Evolutionary conservation across 1,140 invertebrate species (phyloP).

Genomic region (Heliothis subflexa): DNA sequence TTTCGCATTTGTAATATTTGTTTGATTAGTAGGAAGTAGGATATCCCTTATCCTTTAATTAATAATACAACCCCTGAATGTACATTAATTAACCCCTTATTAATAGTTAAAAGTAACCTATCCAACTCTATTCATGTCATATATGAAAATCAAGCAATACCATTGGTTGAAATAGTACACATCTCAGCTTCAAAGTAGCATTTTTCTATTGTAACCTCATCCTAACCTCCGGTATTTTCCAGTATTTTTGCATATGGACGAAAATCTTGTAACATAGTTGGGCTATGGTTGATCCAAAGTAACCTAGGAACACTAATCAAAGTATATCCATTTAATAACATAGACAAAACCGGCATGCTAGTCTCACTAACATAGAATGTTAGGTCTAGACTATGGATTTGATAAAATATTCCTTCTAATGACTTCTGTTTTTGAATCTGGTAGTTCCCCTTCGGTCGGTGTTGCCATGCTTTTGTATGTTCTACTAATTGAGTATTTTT

Average conservation of each 20-base stretch:
- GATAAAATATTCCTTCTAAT: conserved; percentile 57
- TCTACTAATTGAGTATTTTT: conserved; percentile 43
- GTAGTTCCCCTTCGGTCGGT: conserved; percentile 71
- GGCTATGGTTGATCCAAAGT: conserved; percentile 76
- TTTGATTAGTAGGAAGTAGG: too few relatives aligned
- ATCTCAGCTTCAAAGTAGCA: too few relatives aligned
- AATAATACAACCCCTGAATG: too few relatives aligned
- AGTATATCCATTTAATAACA: conserved; percentile 50
- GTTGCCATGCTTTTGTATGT: conserved; percentile 67
- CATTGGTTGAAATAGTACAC: too few relatives aligned
- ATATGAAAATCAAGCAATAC: too few relatives aligned
- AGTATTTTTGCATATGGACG: conserved; percentile 64
- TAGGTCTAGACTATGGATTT: conserved; percentile 65
- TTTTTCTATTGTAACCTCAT: too few relatives aligned
- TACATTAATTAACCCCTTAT: too few relatives aligned
- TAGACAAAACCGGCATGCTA: conserved; percentile 79
- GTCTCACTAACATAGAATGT: conserved; percentile 77
- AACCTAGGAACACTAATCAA: conserved; percentile 71
- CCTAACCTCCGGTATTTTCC: neutral
- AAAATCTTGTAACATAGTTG: conserved; percentile 63
- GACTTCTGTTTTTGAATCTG: conserved; percentile 58
- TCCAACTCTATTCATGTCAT: too few relatives aligned
- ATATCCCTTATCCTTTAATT: too few relatives aligned
- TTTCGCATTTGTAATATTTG: too few relatives aligned
- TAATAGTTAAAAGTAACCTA: too few relatives aligned